A percentile compares a stretch with the other conserved stretches of the same genome.
Evolutionary conservation across 2,797 vertebrate species (phyloP).

Genomic region (Alauda arvensis): DNA sequence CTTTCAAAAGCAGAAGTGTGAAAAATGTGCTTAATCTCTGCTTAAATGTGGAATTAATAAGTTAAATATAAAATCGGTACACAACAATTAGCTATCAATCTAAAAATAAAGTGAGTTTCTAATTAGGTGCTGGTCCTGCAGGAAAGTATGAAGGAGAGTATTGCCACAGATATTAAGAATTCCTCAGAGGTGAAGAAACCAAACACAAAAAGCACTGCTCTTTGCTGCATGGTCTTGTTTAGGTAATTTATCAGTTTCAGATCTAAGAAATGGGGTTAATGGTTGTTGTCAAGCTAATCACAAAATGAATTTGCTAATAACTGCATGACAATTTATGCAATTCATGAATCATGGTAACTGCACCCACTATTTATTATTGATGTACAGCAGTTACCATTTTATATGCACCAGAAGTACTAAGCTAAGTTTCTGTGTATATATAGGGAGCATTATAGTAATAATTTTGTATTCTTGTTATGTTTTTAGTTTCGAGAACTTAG

Average conservation of each 20-base stretch:
- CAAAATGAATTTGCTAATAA: neutral
- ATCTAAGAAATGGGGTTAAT: neutral
- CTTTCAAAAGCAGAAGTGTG: neutral
- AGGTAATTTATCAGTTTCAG: neutral
- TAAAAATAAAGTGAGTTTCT: neutral
- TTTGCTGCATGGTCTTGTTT: neutral
- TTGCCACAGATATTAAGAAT: neutral
- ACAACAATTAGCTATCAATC: neutral
- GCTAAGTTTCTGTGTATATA: fast-evolving
- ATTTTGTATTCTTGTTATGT: fast-evolving
- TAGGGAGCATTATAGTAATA: fast-evolving
- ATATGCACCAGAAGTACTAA: fast-evolving
- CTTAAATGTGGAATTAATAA: neutral
- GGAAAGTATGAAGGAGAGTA: neutral
- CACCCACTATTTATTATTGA: neutral
- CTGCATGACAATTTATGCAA: neutral
- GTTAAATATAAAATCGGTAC: neutral
- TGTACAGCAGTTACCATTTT: neutral
- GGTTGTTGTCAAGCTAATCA: neutral
- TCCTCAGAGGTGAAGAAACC: neutral
- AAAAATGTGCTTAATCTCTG: neutral
- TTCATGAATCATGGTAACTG: neutral
- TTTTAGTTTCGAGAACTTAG: neutral
- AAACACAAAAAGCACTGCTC: fast-evolving
- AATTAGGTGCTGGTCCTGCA: neutral